A percentile compares a stretch with the other conserved stretches of the same genome.
Conservation (phyloP, 2,113 vertebrate genomes). For the Bufo bufo region DNA sequence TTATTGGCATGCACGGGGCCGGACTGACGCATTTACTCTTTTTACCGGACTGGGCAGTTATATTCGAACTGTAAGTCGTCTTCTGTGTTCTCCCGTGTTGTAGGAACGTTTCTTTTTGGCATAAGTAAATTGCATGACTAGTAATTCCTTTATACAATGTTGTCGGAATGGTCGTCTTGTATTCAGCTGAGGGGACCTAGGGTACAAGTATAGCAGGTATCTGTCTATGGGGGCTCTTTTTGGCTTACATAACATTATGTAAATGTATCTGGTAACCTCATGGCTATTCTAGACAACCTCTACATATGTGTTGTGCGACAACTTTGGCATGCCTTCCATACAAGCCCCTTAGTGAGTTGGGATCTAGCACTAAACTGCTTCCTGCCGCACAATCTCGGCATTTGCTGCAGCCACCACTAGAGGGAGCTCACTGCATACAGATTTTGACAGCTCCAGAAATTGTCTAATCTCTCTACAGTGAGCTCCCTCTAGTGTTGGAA, state of each 20-base stretch:
- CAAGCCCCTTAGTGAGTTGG: no score
- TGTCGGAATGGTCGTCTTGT: background rate
- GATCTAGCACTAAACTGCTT: no score
- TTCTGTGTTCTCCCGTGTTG: background rate
- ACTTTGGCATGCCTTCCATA: no score
- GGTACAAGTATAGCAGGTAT: background rate
- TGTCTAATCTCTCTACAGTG: background rate
- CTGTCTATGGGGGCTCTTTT: background rate
- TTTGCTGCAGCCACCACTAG: no score
- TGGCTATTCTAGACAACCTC: background rate
- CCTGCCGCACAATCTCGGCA: no score
- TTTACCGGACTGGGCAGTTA: slow-evolving; percentile 95
- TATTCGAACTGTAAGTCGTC: slow-evolving; percentile 91
- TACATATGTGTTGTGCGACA: no score
- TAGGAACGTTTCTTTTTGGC: background rate
- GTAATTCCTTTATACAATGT: background rate
- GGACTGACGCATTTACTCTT: slow-evolving; percentile 97
- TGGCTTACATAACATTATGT: no score
- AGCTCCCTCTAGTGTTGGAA: background rate
- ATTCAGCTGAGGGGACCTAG: background rate
- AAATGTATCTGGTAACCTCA: background rate
- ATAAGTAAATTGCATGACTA: background rate
- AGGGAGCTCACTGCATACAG: no score
- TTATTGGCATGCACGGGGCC: slow-evolving; percentile 97
- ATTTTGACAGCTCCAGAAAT: no score